A percentile compares a stretch with the other conserved stretches of the same genome.
phyloP scores from a whole-genome alignment of 30 jellyfish, hydroid and myxozoan genomes.

The Nemopilema nomurai region DNA sequence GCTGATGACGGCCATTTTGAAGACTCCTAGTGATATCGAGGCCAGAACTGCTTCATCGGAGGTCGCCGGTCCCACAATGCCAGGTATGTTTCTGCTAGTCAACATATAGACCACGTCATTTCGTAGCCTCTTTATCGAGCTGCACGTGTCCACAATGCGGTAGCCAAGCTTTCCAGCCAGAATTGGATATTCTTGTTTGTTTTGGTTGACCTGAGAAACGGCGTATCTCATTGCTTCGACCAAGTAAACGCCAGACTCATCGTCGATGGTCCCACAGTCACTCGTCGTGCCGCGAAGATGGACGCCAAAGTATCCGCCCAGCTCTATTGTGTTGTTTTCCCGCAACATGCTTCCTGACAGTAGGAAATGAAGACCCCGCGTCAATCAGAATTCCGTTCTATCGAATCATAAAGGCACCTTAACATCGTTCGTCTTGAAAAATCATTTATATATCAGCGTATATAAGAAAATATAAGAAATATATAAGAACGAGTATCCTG shows the following conservation, averaged over 20 bases:
- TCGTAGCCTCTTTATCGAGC: slow-evolving; percentile 14
- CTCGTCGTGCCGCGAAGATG: slow-evolving; percentile 36
- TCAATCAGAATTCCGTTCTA: background rate
- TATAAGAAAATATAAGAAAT: too few relatives aligned
- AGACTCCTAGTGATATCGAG: slow-evolving; percentile 43
- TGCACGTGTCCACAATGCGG: slow-evolving; percentile 51
- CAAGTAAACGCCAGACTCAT: slow-evolving; percentile 24
- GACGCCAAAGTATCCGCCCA: slow-evolving; percentile 52
- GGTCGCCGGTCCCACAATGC: slow-evolving; percentile 57
- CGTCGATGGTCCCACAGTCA: slow-evolving; percentile 46
- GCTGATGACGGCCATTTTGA: slow-evolving; percentile 25
- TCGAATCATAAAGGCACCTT: too few relatives aligned
- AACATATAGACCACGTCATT: background rate
- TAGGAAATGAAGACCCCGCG: background rate
- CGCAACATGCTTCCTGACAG: background rate
- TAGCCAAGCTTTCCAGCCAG: slow-evolving; percentile 50
- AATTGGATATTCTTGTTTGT: background rate
- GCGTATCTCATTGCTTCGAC: slow-evolving; percentile 62
- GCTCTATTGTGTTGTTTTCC: background rate
- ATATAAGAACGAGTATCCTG: too few relatives aligned
- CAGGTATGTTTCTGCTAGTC: background rate
- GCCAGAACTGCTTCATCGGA: slow-evolving; percentile 67
- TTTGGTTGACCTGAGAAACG: slow-evolving; percentile 1
- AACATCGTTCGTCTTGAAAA: too few relatives aligned
- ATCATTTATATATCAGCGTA: too few relatives aligned